Percentiles rank a stretch among this genome's conserved stretches.
Evolutionary conservation across 1,140 invertebrate species (phyloP).

Genomic region (Aphidius gifuensis): DNA sequence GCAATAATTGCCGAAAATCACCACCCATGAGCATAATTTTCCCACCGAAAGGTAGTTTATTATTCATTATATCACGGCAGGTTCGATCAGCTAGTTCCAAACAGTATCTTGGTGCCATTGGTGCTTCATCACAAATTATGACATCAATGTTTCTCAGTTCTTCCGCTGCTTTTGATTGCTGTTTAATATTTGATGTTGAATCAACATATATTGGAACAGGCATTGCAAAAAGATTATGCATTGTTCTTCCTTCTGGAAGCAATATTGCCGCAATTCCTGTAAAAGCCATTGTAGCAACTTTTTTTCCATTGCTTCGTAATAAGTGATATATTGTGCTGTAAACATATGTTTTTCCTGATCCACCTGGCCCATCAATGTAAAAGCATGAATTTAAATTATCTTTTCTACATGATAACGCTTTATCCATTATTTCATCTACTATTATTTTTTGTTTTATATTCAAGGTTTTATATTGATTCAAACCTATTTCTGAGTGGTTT

Average conservation of each 20-base stretch:
- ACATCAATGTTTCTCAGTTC: slow-evolving; percentile 21
- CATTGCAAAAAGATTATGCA: slow-evolving; percentile 26
- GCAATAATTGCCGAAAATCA: slow-evolving; percentile 33
- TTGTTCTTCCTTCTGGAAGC: slow-evolving; percentile 28
- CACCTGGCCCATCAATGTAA: slow-evolving; percentile 28
- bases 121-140: slow-evolving; percentile 39
- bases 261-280: slow-evolving; percentile 32
- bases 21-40: slow-evolving; percentile 31
- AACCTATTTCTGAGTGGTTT: slow-evolving; percentile 8
- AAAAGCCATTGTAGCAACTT: slow-evolving; percentile 27
- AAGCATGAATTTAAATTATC: slow-evolving; percentile 8
- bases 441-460: slow-evolving; percentile 17
- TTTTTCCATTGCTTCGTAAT: slow-evolving; percentile 16
- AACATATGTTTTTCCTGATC: slow-evolving; percentile 27
- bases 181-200: slow-evolving; percentile 30
- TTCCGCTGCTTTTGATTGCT: slow-evolving; percentile 31
- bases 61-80: slow-evolving; percentile 25
- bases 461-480: slow-evolving; percentile 13
- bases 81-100: slow-evolving; percentile 27
- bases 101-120: slow-evolving; percentile 29
- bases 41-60: slow-evolving; percentile 29
- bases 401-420: neutral
- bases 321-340: slow-evolving; percentile 21
- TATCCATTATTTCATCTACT: slow-evolving; percentile 7
- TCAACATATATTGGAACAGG: slow-evolving; percentile 24